phyloP scores from a whole-genome alignment of 2,113 vertebrate species.

The Microtus richardsoni region DNA sequence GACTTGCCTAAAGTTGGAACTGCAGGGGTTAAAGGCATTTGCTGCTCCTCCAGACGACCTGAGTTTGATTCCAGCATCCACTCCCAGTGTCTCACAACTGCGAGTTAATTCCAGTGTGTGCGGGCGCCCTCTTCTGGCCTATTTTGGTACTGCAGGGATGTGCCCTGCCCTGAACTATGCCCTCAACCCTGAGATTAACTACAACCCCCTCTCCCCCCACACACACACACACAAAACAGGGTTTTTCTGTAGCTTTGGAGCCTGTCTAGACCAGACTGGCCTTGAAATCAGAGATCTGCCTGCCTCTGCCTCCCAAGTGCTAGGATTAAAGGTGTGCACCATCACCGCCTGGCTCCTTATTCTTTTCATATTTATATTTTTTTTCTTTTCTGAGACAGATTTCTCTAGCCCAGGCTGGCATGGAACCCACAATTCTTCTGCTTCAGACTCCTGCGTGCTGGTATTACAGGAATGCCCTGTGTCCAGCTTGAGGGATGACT shows the following conservation, averaged over 20 bases:
- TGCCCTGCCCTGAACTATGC: neutral
- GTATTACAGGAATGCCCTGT: neutral
- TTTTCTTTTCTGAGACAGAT: neutral
- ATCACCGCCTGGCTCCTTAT: neutral
- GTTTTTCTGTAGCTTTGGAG: too few relatives aligned
- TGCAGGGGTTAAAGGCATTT: neutral
- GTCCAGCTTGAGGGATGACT: neutral
- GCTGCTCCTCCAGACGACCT: neutral
- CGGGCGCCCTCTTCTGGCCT: neutral
- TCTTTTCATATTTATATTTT: neutral
- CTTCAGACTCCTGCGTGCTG: neutral
- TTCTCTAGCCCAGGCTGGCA: neutral
- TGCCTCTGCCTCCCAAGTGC: too few relatives aligned
- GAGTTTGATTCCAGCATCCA: neutral
- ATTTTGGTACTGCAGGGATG: neutral
- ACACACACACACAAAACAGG: too few relatives aligned
- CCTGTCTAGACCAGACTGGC: too few relatives aligned
- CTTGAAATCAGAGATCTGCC: too few relatives aligned
- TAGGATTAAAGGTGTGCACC: too few relatives aligned
- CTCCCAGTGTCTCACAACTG: neutral
- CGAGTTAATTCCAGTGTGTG: neutral
- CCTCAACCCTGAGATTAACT: neutral
- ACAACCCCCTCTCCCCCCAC: fast-evolving
- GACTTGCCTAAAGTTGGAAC: neutral
- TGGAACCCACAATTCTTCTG: neutral